Base-by-base conservation (phyloP, 2,113 vertebrate species). In the Oncorhynchus masou region DNA sequence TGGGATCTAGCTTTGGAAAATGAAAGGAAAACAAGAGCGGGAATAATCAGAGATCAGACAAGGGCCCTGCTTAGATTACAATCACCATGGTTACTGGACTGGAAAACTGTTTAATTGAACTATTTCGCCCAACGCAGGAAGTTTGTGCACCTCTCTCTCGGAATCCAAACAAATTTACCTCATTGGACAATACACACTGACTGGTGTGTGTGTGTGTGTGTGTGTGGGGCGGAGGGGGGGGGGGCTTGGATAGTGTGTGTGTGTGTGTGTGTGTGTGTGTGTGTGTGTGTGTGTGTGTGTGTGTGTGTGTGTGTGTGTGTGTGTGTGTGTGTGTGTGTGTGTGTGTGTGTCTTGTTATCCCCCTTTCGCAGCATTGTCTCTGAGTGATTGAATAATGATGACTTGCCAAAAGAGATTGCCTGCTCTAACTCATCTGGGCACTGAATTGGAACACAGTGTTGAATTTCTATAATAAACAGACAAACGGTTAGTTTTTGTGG, bases 41-140 rank as follows among this genome's bases (percentile, higher is more conserved):
- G 93, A 94, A 95, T 96, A 95, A 96, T 96, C 95, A 95, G 94
- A 95, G 94, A 96, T 96, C 95, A 94, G 95, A 93, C 93, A 88
- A 90, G 91, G 89, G 77, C 69, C 2, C 8, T 89, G 95, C 93
- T 92, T 88, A 95, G 95, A 96, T 95, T 91, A 95, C 91, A 94
- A 96, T 96, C 95, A 93, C 94, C 90, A 90, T 79, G 95, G 92
- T 92, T 93, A 93, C 95, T 94, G 95, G 93, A 95, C 95, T 93
- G 95, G 95, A 96, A 96, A 86, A 96, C 95, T 92, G 94, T 92
- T 94, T 96, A 96, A 96, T 96, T 96, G 94, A 95, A 96, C 95
- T 94, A 94, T 96, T 96, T 96, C 95, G 94, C 95, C 92, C 68
- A 95, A 88, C 25, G 25, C 25, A 27, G 25, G 25, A 31, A 95